Conservation (phyloP, 2,113 vertebrate genomes). For the Siniperca chuatsi region DNA sequence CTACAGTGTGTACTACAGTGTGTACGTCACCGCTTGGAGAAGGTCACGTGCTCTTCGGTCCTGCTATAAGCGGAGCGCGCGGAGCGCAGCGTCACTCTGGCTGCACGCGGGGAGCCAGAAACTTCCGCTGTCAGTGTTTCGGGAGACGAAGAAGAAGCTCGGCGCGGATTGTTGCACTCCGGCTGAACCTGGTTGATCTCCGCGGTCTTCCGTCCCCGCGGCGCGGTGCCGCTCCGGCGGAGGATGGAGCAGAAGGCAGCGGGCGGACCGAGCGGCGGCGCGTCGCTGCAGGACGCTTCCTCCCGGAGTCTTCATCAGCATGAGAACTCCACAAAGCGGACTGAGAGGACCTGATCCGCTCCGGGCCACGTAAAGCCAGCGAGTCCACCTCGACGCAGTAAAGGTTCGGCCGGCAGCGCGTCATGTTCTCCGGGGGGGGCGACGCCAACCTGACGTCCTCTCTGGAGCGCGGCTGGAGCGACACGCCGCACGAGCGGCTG, state of each 20-base stretch:
- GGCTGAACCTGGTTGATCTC: background rate
- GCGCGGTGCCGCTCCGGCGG: background rate
- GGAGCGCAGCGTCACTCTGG: background rate
- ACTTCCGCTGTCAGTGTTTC: too few relatives aligned
- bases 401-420: too few relatives aligned
- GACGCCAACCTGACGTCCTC: background rate
- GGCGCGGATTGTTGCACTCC: too few relatives aligned
- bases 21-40: background rate
- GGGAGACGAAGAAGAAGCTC: background rate
- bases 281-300: background rate
- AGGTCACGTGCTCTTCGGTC: too few relatives aligned
- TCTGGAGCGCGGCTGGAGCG: constrained; percentile 38
- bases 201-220: background rate
- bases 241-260: background rate
- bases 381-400: background rate
- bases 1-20: too few relatives aligned
- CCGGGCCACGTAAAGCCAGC: background rate
- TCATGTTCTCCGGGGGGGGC: constrained; percentile 25
- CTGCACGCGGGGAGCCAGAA: background rate
- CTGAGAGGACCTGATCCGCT: too few relatives aligned
- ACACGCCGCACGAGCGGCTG: constrained; percentile 63
- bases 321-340: background rate
- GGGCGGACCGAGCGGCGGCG: background rate
- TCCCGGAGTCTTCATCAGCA: background rate
- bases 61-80: too few relatives aligned